Evolutionary conservation across 2,797 vertebrate genomes (phyloP), one percentile per base, ranked within the genome.

Genomic region (Notolepis coatsorum): DNA sequence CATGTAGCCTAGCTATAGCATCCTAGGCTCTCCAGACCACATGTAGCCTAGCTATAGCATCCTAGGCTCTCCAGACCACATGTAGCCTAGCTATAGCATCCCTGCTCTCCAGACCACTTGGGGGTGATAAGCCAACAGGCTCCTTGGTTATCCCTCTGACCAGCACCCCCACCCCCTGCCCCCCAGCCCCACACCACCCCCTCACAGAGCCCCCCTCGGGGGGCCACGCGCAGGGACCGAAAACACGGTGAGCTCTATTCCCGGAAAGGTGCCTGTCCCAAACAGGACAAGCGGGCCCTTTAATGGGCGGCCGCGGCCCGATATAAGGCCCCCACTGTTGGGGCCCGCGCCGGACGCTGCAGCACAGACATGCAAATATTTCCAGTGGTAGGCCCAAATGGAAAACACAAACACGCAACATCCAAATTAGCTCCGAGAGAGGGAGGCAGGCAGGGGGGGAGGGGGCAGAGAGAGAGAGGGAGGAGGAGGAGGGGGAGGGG

Each of bases 281-380:
- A n/a, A 75, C 85, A 84, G 87, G 84, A 92, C 90, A 91, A 89
- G 87, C 78, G 82, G 87, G 85, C 85, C 82, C 85, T 92, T 91
- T 90, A 92, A 89, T 86, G 87, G 89, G 79, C 84, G 88, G 81
- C 85, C 79, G 82, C 84, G 73, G 80, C 56, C 77, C 61, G 80
- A 83, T 72, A 91, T 92, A 93, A 93, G 91, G 91, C 84, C 84
- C 86, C 88, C 86, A 92, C 86, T 93, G 92, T 93, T 91, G 87
- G 85, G 83, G 74, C 85, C 35, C 48, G 79, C 60, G 76, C 85
- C 72, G 85, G 81, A 66, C 71, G 80, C 89, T 87, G 75, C 84
- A 81, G 89, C 89, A 91, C 91, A 91, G 89, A 93, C 91, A 92
- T 93, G 91, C 91, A 93, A 93, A 93, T 93, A 91, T 92, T 92